Evolutionary conservation across 1,140 invertebrate genomes (phyloP).

Genomic region (Ostrea denselamellosa): DNA sequence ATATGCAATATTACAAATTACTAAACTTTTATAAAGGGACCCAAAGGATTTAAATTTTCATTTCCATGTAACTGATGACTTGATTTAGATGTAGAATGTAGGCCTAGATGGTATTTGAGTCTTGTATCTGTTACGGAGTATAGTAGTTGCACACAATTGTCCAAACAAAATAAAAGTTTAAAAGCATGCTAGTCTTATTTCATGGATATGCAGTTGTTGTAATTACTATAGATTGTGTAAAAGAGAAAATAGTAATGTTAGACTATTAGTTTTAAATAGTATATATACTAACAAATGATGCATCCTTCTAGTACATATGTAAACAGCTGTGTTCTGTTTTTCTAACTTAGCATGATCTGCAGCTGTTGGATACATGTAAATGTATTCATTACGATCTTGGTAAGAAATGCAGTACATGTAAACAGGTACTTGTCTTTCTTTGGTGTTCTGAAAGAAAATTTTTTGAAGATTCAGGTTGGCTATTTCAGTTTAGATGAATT

Average conservation of each 20-base stretch:
- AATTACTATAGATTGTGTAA: not conserved
- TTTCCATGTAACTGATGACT: too few species aligned
- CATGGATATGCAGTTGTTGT: slow-evolving; percentile 23
- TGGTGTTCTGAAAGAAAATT: too few species aligned
- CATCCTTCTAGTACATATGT: not conserved
- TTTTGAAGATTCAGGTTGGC: too few species aligned
- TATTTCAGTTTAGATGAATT: too few species aligned
- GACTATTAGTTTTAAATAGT: not conserved
- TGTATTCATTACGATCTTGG: too few species aligned
- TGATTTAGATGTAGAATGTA: not conserved
- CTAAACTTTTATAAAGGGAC: too few species aligned
- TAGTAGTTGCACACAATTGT: not conserved
- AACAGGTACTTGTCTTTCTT: too few species aligned
- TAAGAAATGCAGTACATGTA: too few species aligned
- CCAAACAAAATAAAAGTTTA: not conserved
- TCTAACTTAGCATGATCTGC: too few species aligned
- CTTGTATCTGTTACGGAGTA: not conserved
- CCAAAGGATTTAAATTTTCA: too few species aligned
- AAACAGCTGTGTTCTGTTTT: not conserved
- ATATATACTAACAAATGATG: slow-evolving; percentile 5
- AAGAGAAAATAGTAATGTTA: not conserved
- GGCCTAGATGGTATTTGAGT: not conserved
- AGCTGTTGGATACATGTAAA: too few species aligned
- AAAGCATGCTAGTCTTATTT: slow-evolving; percentile 1
- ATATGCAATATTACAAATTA: too few species aligned